phyloP scores from a whole-genome alignment of 2,797 vertebrate species.

The Epinephelus malabaricus region DNA sequence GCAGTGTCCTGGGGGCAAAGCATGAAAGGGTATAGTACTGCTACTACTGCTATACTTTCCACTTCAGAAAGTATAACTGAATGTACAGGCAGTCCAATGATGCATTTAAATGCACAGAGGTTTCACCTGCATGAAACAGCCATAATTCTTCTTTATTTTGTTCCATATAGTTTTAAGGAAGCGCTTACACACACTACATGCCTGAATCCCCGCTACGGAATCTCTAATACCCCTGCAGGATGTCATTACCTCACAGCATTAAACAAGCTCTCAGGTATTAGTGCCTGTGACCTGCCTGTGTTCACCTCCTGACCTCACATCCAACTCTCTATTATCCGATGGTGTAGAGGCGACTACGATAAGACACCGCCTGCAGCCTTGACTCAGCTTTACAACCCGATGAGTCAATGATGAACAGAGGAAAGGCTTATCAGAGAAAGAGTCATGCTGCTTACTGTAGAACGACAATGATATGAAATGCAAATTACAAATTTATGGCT shows the following conservation, averaged over 20 bases:
- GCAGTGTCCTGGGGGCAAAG: not conserved
- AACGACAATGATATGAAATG: not conserved
- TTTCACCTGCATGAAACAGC: not conserved
- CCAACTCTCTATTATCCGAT: conserved; percentile 7
- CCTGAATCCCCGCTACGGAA: no score
- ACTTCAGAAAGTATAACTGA: not conserved
- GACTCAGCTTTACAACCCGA: conserved; percentile 20
- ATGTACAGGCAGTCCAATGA: not conserved
- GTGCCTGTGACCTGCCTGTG: not conserved
- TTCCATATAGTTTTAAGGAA: not conserved
- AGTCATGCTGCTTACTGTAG: not conserved
- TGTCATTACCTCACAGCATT: not conserved
- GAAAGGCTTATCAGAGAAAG: not conserved
- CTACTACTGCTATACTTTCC: not conserved
- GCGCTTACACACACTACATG: not conserved
- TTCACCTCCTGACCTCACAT: conserved; percentile 35
- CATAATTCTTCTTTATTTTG: not conserved
- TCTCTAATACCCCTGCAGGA: not conserved
- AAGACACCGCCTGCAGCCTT: conserved; percentile 7
- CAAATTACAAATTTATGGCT: not conserved
- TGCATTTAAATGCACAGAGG: not conserved
- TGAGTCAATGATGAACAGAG: conserved; percentile 13
- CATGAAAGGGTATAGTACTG: not conserved
- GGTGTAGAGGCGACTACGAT: not conserved
- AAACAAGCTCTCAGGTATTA: not conserved